Conservation (phyloP, 2,797 vertebrate genomes). For the Gobionotothen gibberifrons region DNA sequence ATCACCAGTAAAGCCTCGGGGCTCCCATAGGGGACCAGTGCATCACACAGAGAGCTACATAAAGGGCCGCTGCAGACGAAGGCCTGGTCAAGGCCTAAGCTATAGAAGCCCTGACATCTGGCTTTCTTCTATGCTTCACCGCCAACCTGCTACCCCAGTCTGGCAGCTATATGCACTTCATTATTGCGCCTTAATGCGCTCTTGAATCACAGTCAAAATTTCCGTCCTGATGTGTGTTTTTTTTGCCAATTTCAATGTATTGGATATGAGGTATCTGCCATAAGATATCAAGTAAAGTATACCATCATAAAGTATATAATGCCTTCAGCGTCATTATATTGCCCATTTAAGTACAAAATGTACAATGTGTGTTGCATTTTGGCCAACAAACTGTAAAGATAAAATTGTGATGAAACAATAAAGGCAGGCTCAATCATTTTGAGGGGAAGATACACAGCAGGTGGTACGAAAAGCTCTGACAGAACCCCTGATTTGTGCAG, state of each 20-base stretch:
- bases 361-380: slow-evolving; percentile 78
- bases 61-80: slow-evolving; percentile 83
- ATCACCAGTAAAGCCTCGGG: slow-evolving; percentile 86
- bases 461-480: slow-evolving; percentile 88
- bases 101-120: slow-evolving; percentile 88
- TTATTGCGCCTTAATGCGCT: slow-evolving; percentile 85
- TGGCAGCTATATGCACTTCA: slow-evolving; percentile 84
- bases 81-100: slow-evolving; percentile 86
- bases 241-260: slow-evolving; percentile 77
- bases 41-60: slow-evolving; percentile 81
- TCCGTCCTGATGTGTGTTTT: slow-evolving; percentile 70
- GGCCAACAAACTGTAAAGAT: slow-evolving; percentile 81
- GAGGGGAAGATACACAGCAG: slow-evolving; percentile 84
- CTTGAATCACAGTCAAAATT: slow-evolving; percentile 84
- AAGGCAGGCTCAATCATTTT: slow-evolving; percentile 83
- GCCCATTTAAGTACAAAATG: slow-evolving; percentile 74
- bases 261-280: slow-evolving; percentile 58
- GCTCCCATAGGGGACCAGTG: slow-evolving; percentile 83
- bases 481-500: slow-evolving; percentile 88
- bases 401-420: slow-evolving; percentile 84
- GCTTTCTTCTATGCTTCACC: slow-evolving; percentile 82
- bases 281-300: slow-evolving; percentile 54
- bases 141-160: slow-evolving; percentile 84
- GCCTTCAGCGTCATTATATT: slow-evolving; percentile 55
- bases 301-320: slow-evolving; percentile 55